Evolutionary conservation across 2,113 vertebrate genomes (phyloP).

Genomic region (Okapia johnstoni): DNA sequence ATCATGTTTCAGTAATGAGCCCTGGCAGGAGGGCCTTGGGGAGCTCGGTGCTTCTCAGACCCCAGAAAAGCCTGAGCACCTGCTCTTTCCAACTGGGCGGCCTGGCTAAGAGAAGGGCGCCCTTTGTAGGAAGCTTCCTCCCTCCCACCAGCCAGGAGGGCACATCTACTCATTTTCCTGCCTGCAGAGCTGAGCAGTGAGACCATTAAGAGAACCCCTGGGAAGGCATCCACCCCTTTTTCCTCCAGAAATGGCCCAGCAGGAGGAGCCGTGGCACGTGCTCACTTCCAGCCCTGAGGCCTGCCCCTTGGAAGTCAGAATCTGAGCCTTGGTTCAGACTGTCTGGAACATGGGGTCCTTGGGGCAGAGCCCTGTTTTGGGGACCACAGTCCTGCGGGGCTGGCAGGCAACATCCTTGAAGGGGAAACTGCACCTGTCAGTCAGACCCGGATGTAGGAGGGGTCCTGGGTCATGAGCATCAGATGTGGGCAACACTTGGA

Average conservation of each 20-base stretch:
- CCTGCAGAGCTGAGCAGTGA: not conserved
- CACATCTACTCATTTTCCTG: not conserved
- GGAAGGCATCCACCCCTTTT: no score
- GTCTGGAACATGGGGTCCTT: not conserved
- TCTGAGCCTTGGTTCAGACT: not conserved
- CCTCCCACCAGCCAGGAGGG: not conserved
- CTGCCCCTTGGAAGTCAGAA: not conserved
- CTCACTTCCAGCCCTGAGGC: not conserved
- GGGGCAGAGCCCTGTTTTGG: not conserved
- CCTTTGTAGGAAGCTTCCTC: not conserved
- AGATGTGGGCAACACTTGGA: fast-evolving
- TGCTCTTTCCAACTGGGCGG: fast-evolving
- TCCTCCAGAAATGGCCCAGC: not conserved
- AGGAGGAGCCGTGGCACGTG: not conserved
- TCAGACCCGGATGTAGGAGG: not conserved
- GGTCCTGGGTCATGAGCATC: not conserved
- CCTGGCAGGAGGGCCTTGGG: not conserved
- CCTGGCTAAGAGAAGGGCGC: not conserved
- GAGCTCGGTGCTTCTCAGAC: not conserved
- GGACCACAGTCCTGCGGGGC: not conserved
- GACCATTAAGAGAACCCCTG: not conserved
- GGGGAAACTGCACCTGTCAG: no score
- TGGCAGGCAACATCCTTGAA: not conserved
- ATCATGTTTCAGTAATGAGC: not conserved
- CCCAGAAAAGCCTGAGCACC: fast-evolving